A percentile compares a stretch with the other conserved stretches of the same genome.
Evolutionary conservation across 2,113 vertebrate genomes (phyloP).

Genomic region (Festucalex cinctus): DNA sequence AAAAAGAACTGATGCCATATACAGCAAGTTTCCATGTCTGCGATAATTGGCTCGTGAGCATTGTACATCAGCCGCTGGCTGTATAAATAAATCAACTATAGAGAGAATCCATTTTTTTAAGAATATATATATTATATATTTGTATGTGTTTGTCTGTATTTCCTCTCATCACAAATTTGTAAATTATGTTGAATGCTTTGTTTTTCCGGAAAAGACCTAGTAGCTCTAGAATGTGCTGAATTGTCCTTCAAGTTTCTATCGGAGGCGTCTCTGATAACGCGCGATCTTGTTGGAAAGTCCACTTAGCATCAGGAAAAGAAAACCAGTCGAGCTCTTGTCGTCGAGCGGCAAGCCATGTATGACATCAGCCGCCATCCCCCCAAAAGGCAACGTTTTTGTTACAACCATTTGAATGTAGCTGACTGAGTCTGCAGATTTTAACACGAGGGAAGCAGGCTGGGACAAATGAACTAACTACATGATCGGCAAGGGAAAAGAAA

Average conservation of each 20-base stretch:
- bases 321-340: constrained; percentile 13
- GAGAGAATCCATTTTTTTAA: constrained; percentile 79
- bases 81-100: constrained; percentile 75
- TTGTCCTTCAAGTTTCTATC: constrained; percentile 50
- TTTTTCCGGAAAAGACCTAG: constrained; percentile 58
- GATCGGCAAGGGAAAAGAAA: constrained; percentile 50
- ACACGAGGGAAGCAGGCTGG: constrained; percentile 63
- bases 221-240: constrained; percentile 68
- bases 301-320: constrained; percentile 33
- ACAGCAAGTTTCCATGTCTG: constrained; percentile 62
- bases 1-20: constrained; percentile 55
- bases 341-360: constrained; percentile 35
- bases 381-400: constrained; percentile 68
- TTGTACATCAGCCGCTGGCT: constrained; percentile 69
- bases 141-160: constrained; percentile 78
- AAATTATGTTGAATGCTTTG: constrained; percentile 70
- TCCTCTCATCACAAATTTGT: constrained; percentile 70
- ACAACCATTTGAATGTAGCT: constrained; percentile 73
- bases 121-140: constrained; percentile 82
- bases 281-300: constrained; percentile 14
- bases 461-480: constrained; percentile 66
- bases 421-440: constrained; percentile 50
- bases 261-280: constrained; percentile 54
- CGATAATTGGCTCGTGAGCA: constrained; percentile 63
- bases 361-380: constrained; percentile 42